Evolutionary conservation across 2,113 vertebrate genomes (phyloP).

Genomic region (Ramphastos sulfuratus): DNA sequence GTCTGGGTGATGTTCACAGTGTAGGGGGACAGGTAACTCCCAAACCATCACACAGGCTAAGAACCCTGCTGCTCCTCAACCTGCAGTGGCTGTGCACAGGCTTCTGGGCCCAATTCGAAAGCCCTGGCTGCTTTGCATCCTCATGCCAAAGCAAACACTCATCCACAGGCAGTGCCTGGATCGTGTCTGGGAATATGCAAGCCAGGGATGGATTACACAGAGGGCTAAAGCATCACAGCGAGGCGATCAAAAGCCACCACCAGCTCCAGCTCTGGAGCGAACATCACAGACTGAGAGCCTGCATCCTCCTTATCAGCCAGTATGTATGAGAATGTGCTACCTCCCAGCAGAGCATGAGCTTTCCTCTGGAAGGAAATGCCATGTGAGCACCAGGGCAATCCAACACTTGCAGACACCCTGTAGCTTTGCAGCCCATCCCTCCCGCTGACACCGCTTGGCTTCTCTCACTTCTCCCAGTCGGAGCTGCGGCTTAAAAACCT

Average conservation of each 20-base stretch:
- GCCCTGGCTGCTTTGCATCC: not conserved
- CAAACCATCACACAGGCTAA: too few relatives aligned
- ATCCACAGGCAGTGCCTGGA: not conserved
- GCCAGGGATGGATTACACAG: not conserved
- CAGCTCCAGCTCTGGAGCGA: not conserved
- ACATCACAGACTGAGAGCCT: not conserved
- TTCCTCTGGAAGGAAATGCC: not conserved
- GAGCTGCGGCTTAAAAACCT: not conserved
- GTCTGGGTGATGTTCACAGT: too few relatives aligned
- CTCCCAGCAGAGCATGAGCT: not conserved
- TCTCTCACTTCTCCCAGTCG: not conserved
- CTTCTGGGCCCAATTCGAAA: not conserved
- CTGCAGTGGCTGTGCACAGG: not conserved
- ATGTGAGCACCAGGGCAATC: not conserved
- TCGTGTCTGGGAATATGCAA: rapidly evolving
- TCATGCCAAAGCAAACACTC: not conserved
- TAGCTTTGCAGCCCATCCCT: not conserved
- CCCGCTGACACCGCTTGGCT: not conserved
- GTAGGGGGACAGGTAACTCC: too few relatives aligned
- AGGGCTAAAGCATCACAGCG: rapidly evolving
- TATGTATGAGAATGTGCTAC: not conserved
- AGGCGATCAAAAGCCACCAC: rapidly evolving
- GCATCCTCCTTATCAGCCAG: not conserved
- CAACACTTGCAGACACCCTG: not conserved
- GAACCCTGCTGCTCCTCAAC: not conserved